These are phyloP conservation scores for Sebastes diploproa DNA, from an alignment of 2,797 vertebrate genomes.

Conservation along the genomic window DNA sequence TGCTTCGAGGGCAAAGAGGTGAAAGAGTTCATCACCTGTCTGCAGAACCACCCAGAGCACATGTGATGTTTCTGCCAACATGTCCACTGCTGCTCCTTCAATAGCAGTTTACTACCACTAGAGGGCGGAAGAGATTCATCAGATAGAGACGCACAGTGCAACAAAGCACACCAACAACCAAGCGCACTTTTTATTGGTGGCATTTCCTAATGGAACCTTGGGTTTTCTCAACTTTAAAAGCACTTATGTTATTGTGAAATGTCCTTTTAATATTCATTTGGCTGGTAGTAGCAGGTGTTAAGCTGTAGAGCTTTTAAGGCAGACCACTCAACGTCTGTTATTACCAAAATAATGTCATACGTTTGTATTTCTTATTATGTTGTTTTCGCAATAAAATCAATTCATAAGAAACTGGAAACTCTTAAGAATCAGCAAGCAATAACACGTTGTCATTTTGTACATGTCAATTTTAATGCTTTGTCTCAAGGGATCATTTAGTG, in stretches of 20 bases:
- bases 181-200: not conserved
- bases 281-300: not conserved
- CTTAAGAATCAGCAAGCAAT: too few relatives aligned
- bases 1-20: constrained; percentile 86
- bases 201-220: not conserved
- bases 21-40: constrained; percentile 86
- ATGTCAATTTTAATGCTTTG: not conserved
- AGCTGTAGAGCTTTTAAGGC: not conserved
- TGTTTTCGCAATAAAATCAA: constrained; percentile 46
- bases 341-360: not conserved
- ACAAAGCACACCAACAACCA: not conserved
- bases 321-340: not conserved
- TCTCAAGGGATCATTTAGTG: not conserved
- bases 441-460: not conserved
- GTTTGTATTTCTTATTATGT: not conserved
- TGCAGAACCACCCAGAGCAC: constrained; percentile 90
- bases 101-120: constrained; percentile 29
- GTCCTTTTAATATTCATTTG: not conserved
- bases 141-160: constrained; percentile 21
- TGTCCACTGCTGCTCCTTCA: not conserved
- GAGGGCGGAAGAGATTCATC: constrained; percentile 35
- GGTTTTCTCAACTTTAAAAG: not conserved
- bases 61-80: constrained; percentile 49
- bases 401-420: not conserved
- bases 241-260: not conserved